A percentile compares a stretch with the other conserved stretches of the same genome.
These are phyloP conservation scores for Indicator maculatus DNA, from an alignment of 2,113 vertebrate species.

Conservation along the genomic window DNA sequence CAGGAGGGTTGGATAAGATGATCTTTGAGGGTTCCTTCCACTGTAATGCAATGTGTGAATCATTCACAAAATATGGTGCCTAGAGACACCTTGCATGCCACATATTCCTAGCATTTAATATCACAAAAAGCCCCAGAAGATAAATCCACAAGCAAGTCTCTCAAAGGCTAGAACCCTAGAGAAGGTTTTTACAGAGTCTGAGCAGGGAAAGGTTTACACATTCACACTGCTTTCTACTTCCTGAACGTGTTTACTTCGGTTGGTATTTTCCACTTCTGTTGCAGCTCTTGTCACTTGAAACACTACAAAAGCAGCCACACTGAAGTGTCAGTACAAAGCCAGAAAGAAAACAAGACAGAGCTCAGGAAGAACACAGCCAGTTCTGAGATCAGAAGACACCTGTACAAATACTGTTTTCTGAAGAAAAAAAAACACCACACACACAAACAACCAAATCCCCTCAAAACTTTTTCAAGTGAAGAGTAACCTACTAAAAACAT, in stretches of 20 bases:
- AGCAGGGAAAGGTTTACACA: not conserved
- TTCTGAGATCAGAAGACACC: not conserved
- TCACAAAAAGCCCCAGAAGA: not conserved
- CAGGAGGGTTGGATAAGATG: no score
- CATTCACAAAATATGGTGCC: not conserved
- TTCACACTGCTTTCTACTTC: not conserved
- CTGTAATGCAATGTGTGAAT: no score
- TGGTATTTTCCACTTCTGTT: not conserved
- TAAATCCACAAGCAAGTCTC: not conserved
- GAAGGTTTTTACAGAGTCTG: not conserved
- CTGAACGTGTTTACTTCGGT: constrained; percentile 4
- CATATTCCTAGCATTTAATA: not conserved
- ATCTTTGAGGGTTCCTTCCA: no score
- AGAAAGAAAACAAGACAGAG: not conserved
- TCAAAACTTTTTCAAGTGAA: not conserved
- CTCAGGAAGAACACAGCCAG: not conserved
- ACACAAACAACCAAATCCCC: not conserved
- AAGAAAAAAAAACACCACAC: no score
- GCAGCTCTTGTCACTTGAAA: not conserved
- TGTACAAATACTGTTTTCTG: not conserved
- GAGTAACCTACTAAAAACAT: not conserved
- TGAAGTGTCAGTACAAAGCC: not conserved
- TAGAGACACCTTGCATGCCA: not conserved
- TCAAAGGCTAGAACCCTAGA: not conserved
- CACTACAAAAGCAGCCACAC: not conserved